These are phyloP conservation scores for Rhaphigaster nebulosa DNA, from an alignment of 2,888 invertebrate genomes.

Conservation along the genomic window DNA sequence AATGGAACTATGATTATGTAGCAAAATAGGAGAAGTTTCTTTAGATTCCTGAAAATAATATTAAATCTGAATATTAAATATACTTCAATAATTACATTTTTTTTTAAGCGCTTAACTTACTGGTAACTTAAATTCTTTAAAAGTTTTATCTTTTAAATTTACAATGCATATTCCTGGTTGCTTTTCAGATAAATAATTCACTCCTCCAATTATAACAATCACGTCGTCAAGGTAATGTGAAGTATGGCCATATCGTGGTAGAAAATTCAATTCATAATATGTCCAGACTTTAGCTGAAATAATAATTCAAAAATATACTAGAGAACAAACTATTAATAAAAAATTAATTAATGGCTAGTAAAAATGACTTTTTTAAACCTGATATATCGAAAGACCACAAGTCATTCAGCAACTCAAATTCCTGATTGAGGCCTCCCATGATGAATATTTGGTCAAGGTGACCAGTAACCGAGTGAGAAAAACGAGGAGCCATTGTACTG, in stretches of 20 bases:
- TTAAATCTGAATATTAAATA: background rate
- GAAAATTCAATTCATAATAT: background rate
- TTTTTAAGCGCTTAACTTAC: constrained; percentile 22
- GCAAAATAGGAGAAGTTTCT: constrained; percentile 59
- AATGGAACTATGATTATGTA: constrained; percentile 63
- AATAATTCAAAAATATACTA: background rate
- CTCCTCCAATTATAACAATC: constrained; percentile 62
- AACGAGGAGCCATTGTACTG: constrained; percentile 50
- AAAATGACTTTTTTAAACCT: background rate
- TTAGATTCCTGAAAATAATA: constrained; percentile 57
- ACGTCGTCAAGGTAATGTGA: constrained; percentile 47
- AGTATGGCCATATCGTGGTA: constrained; percentile 62
- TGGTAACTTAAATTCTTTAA: constrained; percentile 59
- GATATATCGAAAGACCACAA: constrained; percentile 59
- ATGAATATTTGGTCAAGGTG: constrained; percentile 55
- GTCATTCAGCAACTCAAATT: constrained; percentile 57
- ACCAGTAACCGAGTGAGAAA: constrained; percentile 55
- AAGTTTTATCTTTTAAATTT: constrained; percentile 53
- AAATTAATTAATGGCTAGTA: background rate
- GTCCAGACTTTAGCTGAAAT: constrained; percentile 31
- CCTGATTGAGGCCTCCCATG: constrained; percentile 57
- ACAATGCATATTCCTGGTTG: constrained; percentile 62
- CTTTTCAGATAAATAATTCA: constrained; percentile 54
- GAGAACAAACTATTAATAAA: background rate
- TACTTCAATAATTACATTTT: too few relatives aligned